These are phyloP conservation scores for Pedetes capensis DNA, from an alignment of 2,113 vertebrate species.

Conservation along the genomic window DNA sequence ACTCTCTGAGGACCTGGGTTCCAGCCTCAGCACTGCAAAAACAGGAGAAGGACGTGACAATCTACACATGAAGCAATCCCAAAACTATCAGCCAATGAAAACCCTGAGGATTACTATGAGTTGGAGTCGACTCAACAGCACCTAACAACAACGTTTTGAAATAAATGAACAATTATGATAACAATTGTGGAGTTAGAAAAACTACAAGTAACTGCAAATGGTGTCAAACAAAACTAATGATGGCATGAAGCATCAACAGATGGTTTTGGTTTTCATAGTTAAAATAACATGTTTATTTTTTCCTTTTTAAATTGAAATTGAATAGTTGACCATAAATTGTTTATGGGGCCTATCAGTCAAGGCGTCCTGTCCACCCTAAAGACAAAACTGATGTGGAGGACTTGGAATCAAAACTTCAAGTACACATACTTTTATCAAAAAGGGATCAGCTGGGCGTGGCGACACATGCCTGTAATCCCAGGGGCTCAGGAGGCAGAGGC, in stretches of 20 bases:
- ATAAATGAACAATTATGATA: not conserved
- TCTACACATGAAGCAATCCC: too few relatives aligned
- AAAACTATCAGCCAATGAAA: too few relatives aligned
- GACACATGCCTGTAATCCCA: too few relatives aligned
- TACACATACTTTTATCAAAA: not conserved
- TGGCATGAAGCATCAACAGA: not conserved
- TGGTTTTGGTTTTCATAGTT: not conserved
- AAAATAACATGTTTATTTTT: not conserved
- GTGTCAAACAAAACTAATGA: slow-evolving; percentile 8
- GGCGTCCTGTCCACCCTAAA: not conserved
- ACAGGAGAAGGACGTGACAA: too few relatives aligned
- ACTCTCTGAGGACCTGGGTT: too few relatives aligned
- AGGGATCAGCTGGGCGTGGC: too few relatives aligned
- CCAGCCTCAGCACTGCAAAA: too few relatives aligned
- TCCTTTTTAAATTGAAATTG: not conserved
- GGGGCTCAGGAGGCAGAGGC: too few relatives aligned
- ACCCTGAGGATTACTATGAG: too few relatives aligned
- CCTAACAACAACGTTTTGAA: too few relatives aligned
- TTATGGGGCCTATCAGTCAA: not conserved
- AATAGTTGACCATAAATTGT: not conserved
- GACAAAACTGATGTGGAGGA: not conserved
- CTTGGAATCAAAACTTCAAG: not conserved
- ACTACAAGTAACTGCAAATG: not conserved
- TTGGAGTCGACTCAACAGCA: too few relatives aligned
- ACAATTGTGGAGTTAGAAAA: not conserved